Evolutionary conservation across 1,140 invertebrate genomes (phyloP).

Genomic region (Drosophila mojavensis): DNA sequence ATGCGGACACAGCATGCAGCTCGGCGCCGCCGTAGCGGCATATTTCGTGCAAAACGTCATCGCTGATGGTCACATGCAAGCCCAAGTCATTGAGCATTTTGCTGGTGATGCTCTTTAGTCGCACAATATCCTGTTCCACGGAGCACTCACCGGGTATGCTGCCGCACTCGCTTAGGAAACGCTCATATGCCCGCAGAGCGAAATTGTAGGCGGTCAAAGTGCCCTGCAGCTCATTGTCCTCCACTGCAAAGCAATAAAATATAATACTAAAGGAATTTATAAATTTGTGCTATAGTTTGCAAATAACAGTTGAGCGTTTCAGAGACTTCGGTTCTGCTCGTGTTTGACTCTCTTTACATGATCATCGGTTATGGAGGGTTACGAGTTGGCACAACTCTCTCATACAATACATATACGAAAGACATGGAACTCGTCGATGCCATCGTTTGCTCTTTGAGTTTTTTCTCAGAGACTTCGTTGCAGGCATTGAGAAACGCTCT

Average conservation of each 20-base stretch:
- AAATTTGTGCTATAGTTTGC: neutral
- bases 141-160: constrained; percentile 95
- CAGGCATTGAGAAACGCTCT: no score
- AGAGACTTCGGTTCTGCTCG: no score
- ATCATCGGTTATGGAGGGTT: no score
- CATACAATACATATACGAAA: no score
- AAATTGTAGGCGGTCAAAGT: constrained; percentile 96
- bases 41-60: constrained; percentile 98
- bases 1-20: constrained; percentile 97
- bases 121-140: constrained; percentile 94
- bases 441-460: no score
- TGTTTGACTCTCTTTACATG: no score
- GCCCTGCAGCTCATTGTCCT: constrained; percentile 88
- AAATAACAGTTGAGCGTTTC: no score
- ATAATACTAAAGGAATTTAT: neutral
- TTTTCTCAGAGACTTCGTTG: no score
- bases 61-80: constrained; percentile 90
- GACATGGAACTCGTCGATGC: no score
- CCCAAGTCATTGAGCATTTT: constrained; percentile 95
- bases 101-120: constrained; percentile 91
- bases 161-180: constrained; percentile 94
- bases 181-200: constrained; percentile 94
- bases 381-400: no score
- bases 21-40: constrained; percentile 97
- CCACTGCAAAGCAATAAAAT: constrained; percentile 42